Base-by-base conservation (phyloP, 2,888 invertebrate genomes). In the Perizoma affinitatum region DNA sequence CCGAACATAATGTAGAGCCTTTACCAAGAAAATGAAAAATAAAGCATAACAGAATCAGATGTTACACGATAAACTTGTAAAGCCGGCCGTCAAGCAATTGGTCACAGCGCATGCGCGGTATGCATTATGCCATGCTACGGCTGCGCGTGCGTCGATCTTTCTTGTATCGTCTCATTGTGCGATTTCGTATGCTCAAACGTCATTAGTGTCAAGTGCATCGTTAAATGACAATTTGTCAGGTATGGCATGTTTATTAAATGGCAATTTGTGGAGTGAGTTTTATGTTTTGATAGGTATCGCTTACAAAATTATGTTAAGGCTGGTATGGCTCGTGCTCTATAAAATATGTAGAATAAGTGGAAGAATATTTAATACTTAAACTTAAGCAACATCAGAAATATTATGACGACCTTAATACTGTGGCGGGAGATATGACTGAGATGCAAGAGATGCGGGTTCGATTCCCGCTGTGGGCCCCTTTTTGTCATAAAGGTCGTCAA, bases 161-260 rank as follows among this genome's bases (percentile, higher is more conserved):
- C 61, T 67, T 70, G 68, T 68, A 61, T 72, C 72, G 66, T 77
- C 81, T 83, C 74, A 83, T 85, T 88, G 84, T 83, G 82, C 83
- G 78, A 87, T 87, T 86, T 80, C 73, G 79, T 83, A 87, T 81
- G 86, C 81, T 74, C 80, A 75, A 73, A 74, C 73, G 74, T 79
- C 83, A 83, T 88, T 85, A 86, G 78, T 75, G 81, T 79, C 84
- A 80, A 80, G 73, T 76, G 76, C 69, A 75, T 81, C 78, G 79
- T 82, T 80, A 82, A 70, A 71, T 75, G 77, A 59, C 65, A 58
- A 68, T 70, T 65, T 68, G 66, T 70, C 66, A 68, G 52, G 79
- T 76, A 77, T 80, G 63, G 55, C 63, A 66, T 67, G 60, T 65
- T 54, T 78, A 49, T 56, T 51, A 52, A 62, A 58, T 54, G 54